Conservation (phyloP, 2,113 vertebrate species). For the Pogona vitticeps region DNA sequence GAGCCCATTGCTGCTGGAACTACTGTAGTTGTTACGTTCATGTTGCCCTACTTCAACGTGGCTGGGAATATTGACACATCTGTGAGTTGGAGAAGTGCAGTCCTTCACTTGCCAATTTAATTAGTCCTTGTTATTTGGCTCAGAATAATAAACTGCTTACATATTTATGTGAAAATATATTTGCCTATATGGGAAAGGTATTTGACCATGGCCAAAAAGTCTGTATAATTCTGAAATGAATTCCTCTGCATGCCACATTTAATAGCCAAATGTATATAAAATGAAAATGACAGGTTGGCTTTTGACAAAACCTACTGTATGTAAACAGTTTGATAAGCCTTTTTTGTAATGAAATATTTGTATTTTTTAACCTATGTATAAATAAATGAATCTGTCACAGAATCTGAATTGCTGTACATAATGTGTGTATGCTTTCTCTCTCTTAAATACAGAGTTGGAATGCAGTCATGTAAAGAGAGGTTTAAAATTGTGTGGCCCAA, state of each 20-base stretch:
- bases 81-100: not conserved
- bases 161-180: conserved; percentile 59
- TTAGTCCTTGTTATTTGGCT: not conserved
- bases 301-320: conserved; percentile 74
- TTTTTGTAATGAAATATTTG: conserved; percentile 80
- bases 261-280: conserved; percentile 75
- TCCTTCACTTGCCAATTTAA: not conserved
- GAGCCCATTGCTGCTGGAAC: not conserved
- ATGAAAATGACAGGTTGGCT: conserved; percentile 64
- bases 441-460: not conserved
- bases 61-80: not conserved
- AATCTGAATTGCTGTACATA: conserved; percentile 30
- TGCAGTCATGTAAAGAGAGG: not conserved
- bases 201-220: conserved; percentile 75
- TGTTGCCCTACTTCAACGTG: not conserved
- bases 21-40: not conserved
- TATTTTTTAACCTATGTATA: conserved; percentile 82
- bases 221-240: conserved; percentile 51
- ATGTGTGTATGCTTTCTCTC: not conserved
- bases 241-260: conserved; percentile 60
- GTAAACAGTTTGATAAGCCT: conserved; percentile 79
- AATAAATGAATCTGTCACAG: conserved; percentile 78
- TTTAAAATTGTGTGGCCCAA: not conserved
- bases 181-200: conserved; percentile 62
- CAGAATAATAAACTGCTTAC: conserved; percentile 53